Percentiles rank a stretch among this genome's conserved stretches.
Evolutionary conservation across 2,113 vertebrate genomes (phyloP).

Genomic region (Chloropsis hardwickii): DNA sequence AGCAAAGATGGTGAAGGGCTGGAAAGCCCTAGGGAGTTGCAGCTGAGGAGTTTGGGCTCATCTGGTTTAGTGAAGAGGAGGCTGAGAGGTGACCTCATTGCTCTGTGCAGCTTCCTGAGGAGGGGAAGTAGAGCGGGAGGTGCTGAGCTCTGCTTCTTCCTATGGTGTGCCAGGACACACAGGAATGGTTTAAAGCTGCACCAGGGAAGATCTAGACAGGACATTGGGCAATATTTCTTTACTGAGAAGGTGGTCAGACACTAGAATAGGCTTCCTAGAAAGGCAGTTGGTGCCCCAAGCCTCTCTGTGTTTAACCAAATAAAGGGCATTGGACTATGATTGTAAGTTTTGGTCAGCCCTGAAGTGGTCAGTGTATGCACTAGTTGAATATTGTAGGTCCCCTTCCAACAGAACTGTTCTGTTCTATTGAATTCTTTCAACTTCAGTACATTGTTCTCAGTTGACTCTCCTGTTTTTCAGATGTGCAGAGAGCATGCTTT

Average conservation of each 20-base stretch:
- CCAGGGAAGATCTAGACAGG: not conserved
- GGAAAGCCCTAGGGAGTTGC: accelerated
- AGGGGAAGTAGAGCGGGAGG: not conserved
- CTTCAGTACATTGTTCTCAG: not conserved
- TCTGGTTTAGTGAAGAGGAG: not conserved
- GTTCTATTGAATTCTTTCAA: not conserved
- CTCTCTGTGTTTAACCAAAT: not conserved
- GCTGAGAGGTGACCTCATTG: not conserved
- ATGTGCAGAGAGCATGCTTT: slow-evolving; percentile 97
- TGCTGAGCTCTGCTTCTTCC: not conserved
- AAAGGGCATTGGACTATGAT: accelerated
- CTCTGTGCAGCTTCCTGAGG: not conserved
- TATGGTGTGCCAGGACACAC: accelerated
- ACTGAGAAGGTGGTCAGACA: not conserved
- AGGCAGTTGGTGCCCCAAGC: accelerated
- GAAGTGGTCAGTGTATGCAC: not conserved
- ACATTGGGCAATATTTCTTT: not conserved
- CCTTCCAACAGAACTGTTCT: not conserved
- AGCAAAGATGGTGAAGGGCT: not conserved
- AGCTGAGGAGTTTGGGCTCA: not conserved
- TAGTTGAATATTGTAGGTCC: not conserved
- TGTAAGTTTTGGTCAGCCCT: not conserved
- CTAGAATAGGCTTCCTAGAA: not conserved
- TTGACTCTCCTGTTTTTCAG: slow-evolving; percentile 64
- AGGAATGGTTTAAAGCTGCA: not conserved